phyloP scores from a whole-genome alignment of 1,140 invertebrate species.

The Bombus pascuorum region DNA sequence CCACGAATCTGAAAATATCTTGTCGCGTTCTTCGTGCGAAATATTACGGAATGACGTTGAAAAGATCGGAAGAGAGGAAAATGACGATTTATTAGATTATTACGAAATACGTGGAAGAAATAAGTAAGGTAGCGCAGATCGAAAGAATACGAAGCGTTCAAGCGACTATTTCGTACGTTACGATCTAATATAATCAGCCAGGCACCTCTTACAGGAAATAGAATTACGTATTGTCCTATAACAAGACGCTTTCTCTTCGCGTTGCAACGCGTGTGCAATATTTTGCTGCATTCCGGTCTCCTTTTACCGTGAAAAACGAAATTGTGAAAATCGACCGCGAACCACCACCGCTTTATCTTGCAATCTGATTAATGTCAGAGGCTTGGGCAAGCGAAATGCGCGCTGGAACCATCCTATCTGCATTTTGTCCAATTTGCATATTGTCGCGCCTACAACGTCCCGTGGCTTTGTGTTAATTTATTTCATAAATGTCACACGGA shows the following conservation, averaged over 20 bases:
- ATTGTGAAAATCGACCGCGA: neutral
- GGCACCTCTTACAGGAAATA: neutral
- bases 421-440: constrained; percentile 5
- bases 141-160: neutral
- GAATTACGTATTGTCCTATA: constrained; percentile 6
- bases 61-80: neutral
- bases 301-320: constrained; percentile 8
- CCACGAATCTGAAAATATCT: too few relatives aligned
- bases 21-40: too few relatives aligned
- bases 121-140: too few relatives aligned
- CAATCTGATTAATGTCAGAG: neutral
- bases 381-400: neutral
- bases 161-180: neutral
- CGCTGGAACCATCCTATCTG: neutral
- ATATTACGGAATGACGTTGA: neutral
- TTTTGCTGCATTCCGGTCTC: neutral
- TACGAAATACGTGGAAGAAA: too few relatives aligned
- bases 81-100: too few relatives aligned
- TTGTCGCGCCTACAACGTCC: neutral
- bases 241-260: constrained; percentile 18
- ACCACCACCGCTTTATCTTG: neutral
- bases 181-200: neutral
- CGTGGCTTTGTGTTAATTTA: neutral
- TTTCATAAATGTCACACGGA: neutral
- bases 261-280: neutral